Evolutionary conservation across 2,113 vertebrate species (phyloP), one percentile per base, ranked within the genome.

Genomic region (Xiphophorus hellerii): DNA sequence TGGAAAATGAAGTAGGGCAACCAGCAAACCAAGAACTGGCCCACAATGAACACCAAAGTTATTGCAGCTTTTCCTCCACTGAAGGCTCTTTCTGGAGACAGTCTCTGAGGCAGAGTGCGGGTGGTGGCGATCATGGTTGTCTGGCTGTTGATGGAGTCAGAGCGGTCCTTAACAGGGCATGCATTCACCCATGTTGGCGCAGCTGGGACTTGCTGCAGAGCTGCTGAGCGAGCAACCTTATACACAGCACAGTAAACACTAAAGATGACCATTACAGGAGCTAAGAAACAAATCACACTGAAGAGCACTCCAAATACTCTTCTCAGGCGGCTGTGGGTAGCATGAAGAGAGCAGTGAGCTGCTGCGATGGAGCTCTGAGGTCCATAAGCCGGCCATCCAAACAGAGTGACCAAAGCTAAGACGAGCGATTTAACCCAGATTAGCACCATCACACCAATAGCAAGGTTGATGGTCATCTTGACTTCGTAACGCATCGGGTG

Each of bases 11-110:
- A 97, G 75, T 96, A 98, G 0, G 97, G 97, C 84, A 98, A 82
- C 97, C 97, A 99, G 86, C 97, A 98, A 84, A 96, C 95, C 71
- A 98, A 89, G 87, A 98, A 98, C 87, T 99, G 97, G 17, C 97
- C 97, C 77, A 98, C 95, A 0, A 97, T 97, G 84, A 98, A 94
- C 0, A 96, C 89, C 73, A 98, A 91, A 13, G 97, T 98, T 48
- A 98, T 83, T 12, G 97, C 96, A 5, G 97, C 97, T 70, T 97
- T 99, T 77, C 95, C 95, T 27, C 96, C 95, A 0, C 94, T 95
- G 79, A 96, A 91, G 31, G 95, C 92, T 60, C 90, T 94, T 72
- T 96, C 95, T 20, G 94, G 93, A 7, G 84, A 86, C 71, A 95
- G 87, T 69, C 95, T 93, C 28, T 95, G 92, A 0, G 94, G 93